phyloP scores from a whole-genome alignment of 2,888 invertebrate species.

The Macrophya annulata region DNA sequence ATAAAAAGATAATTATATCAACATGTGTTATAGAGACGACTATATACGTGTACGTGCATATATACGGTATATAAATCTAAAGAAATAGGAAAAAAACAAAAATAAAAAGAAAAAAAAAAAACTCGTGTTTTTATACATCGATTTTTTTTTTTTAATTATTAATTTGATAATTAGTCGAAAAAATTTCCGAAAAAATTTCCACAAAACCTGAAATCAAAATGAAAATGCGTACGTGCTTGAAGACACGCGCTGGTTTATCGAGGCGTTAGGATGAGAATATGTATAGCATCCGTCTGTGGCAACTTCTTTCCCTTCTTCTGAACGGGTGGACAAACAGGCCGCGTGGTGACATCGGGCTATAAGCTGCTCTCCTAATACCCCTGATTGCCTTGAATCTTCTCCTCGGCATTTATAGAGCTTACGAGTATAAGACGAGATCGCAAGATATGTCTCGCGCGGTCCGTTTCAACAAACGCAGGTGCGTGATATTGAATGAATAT shows the following conservation, averaged over 20 bases:
- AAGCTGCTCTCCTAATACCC: constrained; percentile 49
- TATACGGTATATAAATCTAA: background rate
- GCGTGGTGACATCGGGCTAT: constrained; percentile 48
- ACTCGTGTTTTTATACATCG: too few species aligned
- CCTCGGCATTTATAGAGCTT: constrained; percentile 42
- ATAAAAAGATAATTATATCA: background rate
- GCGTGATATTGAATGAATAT: constrained; percentile 31
- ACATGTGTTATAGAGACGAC: background rate
- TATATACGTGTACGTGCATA: background rate
- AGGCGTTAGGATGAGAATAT: constrained; percentile 18
- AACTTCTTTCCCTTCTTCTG: background rate
- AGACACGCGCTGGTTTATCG: constrained; percentile 14
- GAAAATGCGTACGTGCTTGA: constrained; percentile 36
- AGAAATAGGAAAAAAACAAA: too few species aligned
- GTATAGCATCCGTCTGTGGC: background rate
- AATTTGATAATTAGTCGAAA: background rate
- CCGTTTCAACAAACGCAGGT: background rate
- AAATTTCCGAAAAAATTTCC: background rate
- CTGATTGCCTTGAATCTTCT: constrained; percentile 49
- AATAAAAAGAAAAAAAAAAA: too few species aligned
- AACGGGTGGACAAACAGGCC: constrained; percentile 19
- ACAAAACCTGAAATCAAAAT: background rate
- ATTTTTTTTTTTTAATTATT: background rate
- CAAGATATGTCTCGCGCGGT: constrained; percentile 21
- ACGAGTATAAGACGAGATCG: constrained; percentile 3